Base-by-base conservation (phyloP, 2,888 invertebrate genomes). In the Parelbella ahira region DNA sequence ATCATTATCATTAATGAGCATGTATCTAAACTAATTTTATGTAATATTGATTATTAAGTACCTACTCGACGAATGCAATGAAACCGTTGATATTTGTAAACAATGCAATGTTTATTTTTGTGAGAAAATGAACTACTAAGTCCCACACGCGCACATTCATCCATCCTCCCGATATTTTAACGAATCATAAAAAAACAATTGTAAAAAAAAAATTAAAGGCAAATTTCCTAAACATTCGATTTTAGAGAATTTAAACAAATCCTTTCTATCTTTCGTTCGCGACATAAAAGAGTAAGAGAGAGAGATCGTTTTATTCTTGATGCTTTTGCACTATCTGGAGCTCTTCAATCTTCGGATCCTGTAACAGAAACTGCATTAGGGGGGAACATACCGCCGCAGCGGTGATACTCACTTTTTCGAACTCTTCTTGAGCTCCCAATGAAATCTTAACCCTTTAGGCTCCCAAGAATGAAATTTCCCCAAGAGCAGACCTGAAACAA, bases 361-460 rank as follows among this genome's bases (percentile, higher is more conserved):
- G 86, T 41, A 78, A 83, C 77, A 80, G 51, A 80, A 56, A 64
- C 51, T 25, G 21, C n/a, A 36, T 56, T 56, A 53, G 51, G 49
- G 34, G 27, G 50, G 50, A 56, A 54, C 54, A 44, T 33, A 54
- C 56, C 58, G 55, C 56, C 48, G 42, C 8, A 53, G 56, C 56
- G 56, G 58, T 37, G 60, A 65, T 73, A 87, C 87, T 87, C 75
- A 87, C 87, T 82, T 86, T 48, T 60, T 84, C 74, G 79, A 83
- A 84, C 83, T 86, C 87, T 73, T 80, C 80, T 67, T 67, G 84
- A 84, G 83, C 70, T 71, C 84, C 79, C 73, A 76, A 59, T 68
- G 87, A 82, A 87, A 87, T 87, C 67, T 72, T 86, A 79, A 66
- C 63, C 68, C 74, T 81, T 75, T 87, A 87, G 71, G 81, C 86